Conservation (phyloP, 2,888 invertebrate genomes). For the Rhagonycha fulva region DNA sequence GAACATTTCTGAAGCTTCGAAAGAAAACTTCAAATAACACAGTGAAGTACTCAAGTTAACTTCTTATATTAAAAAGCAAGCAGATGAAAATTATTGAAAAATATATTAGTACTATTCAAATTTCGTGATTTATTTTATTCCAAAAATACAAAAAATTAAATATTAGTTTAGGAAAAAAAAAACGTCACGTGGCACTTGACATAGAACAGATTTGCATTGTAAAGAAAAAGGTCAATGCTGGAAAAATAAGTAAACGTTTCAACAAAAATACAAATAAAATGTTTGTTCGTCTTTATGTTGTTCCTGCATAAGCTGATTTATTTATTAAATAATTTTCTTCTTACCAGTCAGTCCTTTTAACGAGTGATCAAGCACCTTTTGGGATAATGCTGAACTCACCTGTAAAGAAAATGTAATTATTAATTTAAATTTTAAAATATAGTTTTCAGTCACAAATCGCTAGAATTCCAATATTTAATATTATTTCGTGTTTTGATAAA, state of each 20-base stretch:
- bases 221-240: neutral
- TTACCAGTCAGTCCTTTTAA: neutral
- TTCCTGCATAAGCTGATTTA: neutral
- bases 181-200: neutral
- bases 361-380: neutral
- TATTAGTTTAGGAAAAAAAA: neutral
- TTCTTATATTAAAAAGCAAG: neutral
- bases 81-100: neutral
- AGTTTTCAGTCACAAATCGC: neutral
- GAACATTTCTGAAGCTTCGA: neutral
- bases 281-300: neutral
- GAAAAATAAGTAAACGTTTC: neutral
- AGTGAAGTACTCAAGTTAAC: neutral
- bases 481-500: slow-evolving; percentile 11
- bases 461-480: slow-evolving; percentile 8
- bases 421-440: neutral
- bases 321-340: neutral
- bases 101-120: neutral
- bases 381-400: neutral
- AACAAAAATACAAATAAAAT: neutral
- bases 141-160: neutral
- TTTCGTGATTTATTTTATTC: neutral
- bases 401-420: neutral
- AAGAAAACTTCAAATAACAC: neutral
- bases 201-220: neutral